Evolutionary conservation across 2,113 vertebrate genomes (phyloP).

Genomic region (Misgurnus mizolepis): DNA sequence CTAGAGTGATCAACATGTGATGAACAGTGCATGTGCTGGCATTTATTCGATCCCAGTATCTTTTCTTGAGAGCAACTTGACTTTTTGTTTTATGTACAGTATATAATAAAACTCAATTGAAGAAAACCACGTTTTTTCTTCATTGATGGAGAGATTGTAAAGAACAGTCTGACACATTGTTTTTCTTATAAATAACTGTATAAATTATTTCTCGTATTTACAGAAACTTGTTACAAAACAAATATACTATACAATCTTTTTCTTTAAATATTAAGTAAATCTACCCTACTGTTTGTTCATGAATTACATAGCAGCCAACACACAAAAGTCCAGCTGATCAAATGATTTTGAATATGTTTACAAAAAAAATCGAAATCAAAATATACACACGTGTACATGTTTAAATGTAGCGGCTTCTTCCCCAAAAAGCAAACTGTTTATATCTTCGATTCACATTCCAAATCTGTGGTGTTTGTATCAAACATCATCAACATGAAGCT

Average conservation of each 20-base stretch:
- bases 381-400: conserved; percentile 94
- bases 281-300: conserved; percentile 99
- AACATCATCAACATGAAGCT: conserved; percentile 56
- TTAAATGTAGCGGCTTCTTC: conserved; percentile 84
- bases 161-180: conserved; percentile 52
- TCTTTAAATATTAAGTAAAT: conserved; percentile 99
- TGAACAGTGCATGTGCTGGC: conserved; percentile 27
- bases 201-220: conserved; percentile 99
- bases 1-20: conserved; percentile 98
- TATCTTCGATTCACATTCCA: conserved; percentile 91
- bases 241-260: conserved; percentile 99
- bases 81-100: conserved; percentile 78
- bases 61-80: conserved; percentile 50
- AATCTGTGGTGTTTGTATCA: conserved; percentile 84
- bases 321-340: conserved; percentile 94
- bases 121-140: conserved; percentile 36
- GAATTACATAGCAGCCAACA: conserved; percentile 99
- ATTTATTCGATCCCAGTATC: conserved; percentile 50
- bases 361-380: conserved; percentile 69
- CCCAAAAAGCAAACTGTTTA: conserved; percentile 75
- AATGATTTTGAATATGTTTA: conserved; percentile 94
- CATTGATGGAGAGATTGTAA: conserved; percentile 11
- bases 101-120: conserved; percentile 71
- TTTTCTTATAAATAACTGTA: conserved; percentile 99
- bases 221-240: conserved; percentile 99